These are phyloP conservation scores for Philereme vetulata DNA, from an alignment of 2,888 invertebrate species.

Conservation along the genomic window DNA sequence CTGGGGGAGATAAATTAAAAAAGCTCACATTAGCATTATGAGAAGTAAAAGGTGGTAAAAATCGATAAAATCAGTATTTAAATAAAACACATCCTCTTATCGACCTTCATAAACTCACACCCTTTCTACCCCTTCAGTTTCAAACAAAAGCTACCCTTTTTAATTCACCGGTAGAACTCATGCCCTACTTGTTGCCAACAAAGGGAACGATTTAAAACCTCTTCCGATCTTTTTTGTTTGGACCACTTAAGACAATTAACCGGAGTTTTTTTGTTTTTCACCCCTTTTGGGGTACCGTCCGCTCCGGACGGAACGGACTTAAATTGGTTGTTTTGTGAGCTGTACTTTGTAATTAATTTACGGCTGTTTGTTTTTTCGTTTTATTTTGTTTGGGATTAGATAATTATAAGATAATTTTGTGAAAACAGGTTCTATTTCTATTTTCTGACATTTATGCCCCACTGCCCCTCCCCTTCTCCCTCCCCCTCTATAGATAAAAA, in stretches of 20 bases:
- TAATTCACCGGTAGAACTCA: conserved; percentile 47
- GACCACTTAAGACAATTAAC: conserved; percentile 71
- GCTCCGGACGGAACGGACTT: conserved; percentile 16
- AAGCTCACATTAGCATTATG: no score
- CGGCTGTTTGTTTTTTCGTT: neutral
- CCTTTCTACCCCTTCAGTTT: conserved; percentile 15
- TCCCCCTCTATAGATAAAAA: no score
- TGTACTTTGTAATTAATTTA: conserved; percentile 23
- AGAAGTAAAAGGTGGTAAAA: no score
- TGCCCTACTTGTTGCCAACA: conserved; percentile 53
- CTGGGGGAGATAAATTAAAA: no score
- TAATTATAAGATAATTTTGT: no score
- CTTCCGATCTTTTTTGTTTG: conserved; percentile 56
- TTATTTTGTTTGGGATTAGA: neutral
- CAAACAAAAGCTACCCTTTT: conserved; percentile 33
- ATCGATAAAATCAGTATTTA: neutral
- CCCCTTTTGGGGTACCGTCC: conserved; percentile 25
- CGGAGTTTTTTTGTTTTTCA: conserved; percentile 50
- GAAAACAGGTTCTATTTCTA: no score
- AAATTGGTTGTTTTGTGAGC: conserved; percentile 14
- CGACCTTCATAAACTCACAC: conserved; percentile 14
- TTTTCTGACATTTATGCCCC: no score
- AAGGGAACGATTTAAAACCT: conserved; percentile 53
- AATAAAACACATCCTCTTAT: conserved; percentile 1
- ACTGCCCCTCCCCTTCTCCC: no score